Conservation (phyloP, 2,113 vertebrate species). For the Oryzias woworae region DNA sequence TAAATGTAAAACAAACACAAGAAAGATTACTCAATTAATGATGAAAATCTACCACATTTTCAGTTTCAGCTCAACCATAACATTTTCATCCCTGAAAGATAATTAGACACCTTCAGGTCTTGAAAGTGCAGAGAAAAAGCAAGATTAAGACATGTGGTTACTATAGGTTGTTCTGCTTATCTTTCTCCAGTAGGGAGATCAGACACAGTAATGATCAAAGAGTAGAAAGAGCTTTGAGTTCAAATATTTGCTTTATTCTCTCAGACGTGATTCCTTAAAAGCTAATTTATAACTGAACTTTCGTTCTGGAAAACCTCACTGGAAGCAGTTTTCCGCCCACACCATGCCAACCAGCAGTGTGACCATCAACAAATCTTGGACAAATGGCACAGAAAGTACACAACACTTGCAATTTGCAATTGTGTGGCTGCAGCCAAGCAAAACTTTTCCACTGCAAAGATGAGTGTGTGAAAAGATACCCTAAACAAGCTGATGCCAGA, state of each 20-base stretch:
- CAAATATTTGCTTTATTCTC: background rate
- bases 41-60: background rate
- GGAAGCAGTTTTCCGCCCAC: too few relatives aligned
- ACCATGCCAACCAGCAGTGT: too few relatives aligned
- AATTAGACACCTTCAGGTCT: constrained; percentile 45
- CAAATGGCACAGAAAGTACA: too few relatives aligned
- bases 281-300: background rate
- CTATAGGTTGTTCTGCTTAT: constrained; percentile 10
- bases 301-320: background rate
- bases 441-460: too few relatives aligned
- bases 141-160: background rate
- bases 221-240: background rate
- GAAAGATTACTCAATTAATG: background rate
- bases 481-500: constrained; percentile 1
- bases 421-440: too few relatives aligned
- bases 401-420: too few relatives aligned
- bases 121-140: constrained; percentile 2
- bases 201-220: constrained; percentile 15
- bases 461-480: constrained; percentile 32
- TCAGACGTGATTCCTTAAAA: background rate
- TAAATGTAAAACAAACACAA: background rate
- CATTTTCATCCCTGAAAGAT: constrained; percentile 19
- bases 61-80: constrained; percentile 39
- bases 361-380: too few relatives aligned
- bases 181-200: constrained; percentile 8